Evolutionary conservation across 2,797 vertebrate genomes (phyloP).

Genomic region (Amazona ochrocephala): DNA sequence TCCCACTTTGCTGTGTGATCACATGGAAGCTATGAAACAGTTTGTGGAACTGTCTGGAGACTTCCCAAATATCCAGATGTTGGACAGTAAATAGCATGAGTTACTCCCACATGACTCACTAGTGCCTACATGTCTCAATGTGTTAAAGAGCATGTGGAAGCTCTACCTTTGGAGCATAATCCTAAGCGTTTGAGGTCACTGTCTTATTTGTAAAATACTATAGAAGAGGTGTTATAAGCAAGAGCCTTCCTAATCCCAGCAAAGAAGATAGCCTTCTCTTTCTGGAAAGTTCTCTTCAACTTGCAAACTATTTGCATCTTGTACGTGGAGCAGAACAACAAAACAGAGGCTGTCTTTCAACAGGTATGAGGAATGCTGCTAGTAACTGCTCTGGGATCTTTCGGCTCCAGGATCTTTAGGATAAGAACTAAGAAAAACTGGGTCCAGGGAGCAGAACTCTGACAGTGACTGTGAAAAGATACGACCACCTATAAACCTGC

Average conservation of each 20-base stretch:
- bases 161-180: neutral
- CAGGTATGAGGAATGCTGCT: neutral
- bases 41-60: slow-evolving; percentile 23
- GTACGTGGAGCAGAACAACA: neutral
- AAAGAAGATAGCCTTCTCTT: neutral
- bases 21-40: slow-evolving; percentile 13
- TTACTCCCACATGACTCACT: slow-evolving; percentile 49
- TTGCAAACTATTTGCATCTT: neutral
- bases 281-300: neutral
- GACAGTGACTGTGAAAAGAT: neutral
- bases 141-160: neutral
- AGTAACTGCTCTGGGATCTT: neutral
- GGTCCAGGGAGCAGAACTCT: neutral
- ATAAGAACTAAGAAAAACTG: neutral
- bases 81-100: slow-evolving; percentile 20
- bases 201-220: neutral
- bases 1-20: neutral
- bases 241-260: neutral
- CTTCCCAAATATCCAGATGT: slow-evolving; percentile 25
- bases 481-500: neutral
- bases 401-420: neutral
- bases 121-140: neutral
- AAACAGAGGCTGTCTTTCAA: neutral
- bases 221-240: neutral
- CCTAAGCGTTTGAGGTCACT: neutral